Percentiles rank a stretch among this genome's conserved stretches.
These are phyloP conservation scores for Danio tinwini DNA, from an alignment of 2,797 vertebrate species.

Conservation along the genomic window DNA sequence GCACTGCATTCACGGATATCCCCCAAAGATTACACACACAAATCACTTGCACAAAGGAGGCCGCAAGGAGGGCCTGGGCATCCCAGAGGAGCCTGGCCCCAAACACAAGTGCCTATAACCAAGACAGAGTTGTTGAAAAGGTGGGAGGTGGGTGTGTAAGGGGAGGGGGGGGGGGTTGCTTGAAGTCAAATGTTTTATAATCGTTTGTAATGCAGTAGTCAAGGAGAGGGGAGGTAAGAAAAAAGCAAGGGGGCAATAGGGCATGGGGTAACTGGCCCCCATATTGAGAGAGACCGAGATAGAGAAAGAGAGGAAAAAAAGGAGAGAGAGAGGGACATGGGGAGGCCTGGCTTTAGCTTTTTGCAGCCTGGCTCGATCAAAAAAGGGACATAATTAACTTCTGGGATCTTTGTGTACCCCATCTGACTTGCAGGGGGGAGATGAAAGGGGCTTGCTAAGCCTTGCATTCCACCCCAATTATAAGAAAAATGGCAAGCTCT, in stretches of 20 bases:
- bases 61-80: conserved; percentile 79
- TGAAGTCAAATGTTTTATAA: conserved; percentile 93
- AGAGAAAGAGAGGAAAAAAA: conserved; percentile 63
- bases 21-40: conserved; percentile 93
- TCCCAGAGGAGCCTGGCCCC: conserved; percentile 82
- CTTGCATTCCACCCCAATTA: conserved; percentile 99
- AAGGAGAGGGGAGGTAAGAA: conserved; percentile 73
- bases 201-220: conserved; percentile 89
- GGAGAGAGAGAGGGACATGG: conserved; percentile 75
- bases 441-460: conserved; percentile 99
- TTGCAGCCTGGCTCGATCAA: conserved; percentile 72
- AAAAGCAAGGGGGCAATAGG: conserved; percentile 62
- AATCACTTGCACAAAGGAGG: conserved; percentile 92
- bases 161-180: conserved; percentile 72
- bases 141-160: too few species aligned
- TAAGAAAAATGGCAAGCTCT: conserved; percentile 99
- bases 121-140: conserved; percentile 69
- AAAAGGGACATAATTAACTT: conserved; percentile 95
- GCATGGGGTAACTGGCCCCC: conserved; percentile 58
- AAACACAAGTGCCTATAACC: conserved; percentile 86
- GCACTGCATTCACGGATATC: conserved; percentile 89
- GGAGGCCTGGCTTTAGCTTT: conserved; percentile 78
- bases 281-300: conserved; percentile 68
- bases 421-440: conserved; percentile 98
- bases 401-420: conserved; percentile 96